Percentiles rank a stretch among this genome's conserved stretches.
These are phyloP conservation scores for Leptestheria dahalacensis DNA, from an alignment of 1,140 invertebrate genomes.

Conservation along the genomic window DNA sequence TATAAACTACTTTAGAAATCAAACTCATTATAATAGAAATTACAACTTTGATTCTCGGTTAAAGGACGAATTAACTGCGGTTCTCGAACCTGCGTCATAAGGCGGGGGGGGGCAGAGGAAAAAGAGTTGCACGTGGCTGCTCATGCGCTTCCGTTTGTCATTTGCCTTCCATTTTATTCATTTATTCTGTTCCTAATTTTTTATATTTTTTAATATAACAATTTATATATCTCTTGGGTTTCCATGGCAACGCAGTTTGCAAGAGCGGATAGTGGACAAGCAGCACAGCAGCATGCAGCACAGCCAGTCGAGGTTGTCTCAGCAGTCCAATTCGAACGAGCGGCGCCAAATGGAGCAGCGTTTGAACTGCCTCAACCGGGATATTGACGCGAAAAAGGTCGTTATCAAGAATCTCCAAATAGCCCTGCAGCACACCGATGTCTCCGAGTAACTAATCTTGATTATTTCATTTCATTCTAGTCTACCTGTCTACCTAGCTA, in stretches of 20 bases:
- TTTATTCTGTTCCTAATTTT: not conserved
- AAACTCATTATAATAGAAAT: too few relatives aligned
- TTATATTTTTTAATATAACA: not conserved
- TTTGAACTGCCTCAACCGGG: constrained; percentile 42
- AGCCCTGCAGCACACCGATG: constrained; percentile 54
- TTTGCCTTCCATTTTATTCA: not conserved
- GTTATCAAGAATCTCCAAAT: constrained; percentile 58
- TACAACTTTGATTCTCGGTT: too few relatives aligned
- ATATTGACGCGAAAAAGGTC: constrained; percentile 51
- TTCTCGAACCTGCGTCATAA: too few relatives aligned
- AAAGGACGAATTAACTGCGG: too few relatives aligned
- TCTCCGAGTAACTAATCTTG: constrained; percentile 70
- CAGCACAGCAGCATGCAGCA: not conserved
- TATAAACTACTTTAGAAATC: too few relatives aligned
- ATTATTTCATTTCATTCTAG: too few relatives aligned
- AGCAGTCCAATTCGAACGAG: constrained; percentile 24
- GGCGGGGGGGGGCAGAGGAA: too few relatives aligned
- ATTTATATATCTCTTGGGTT: not conserved
- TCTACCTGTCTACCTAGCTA: not conserved
- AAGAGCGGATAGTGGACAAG: not conserved
- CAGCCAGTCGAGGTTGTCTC: not conserved
- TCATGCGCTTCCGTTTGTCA: not conserved
- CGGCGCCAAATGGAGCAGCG: constrained; percentile 49
- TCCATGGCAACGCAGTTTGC: not conserved
- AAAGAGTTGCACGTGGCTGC: not conserved